Conservation (phyloP, 2,797 vertebrate genomes). For the Clamator glandarius region DNA sequence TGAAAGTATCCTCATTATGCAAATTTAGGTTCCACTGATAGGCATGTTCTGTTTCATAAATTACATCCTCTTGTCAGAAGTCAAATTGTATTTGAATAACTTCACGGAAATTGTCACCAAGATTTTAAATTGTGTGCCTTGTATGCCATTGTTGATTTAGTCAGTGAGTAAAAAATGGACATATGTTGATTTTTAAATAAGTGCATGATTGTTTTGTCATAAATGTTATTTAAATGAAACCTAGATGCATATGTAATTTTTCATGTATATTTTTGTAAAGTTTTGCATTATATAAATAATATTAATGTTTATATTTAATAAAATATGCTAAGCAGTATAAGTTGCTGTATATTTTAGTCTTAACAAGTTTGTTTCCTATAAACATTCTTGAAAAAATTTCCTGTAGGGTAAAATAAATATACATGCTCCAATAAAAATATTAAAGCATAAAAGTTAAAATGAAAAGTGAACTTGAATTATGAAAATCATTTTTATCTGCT, state of each 20-base stretch:
- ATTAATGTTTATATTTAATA: slow-evolving; percentile 88
- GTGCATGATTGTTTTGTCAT: slow-evolving; percentile 89
- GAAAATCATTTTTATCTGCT: slow-evolving; percentile 77
- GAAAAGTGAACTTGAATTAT: slow-evolving; percentile 82
- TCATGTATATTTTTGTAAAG: slow-evolving; percentile 85
- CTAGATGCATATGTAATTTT: slow-evolving; percentile 81
- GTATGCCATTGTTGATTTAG: slow-evolving; percentile 89
- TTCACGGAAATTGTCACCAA: slow-evolving; percentile 92
- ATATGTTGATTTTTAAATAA: slow-evolving; percentile 86
- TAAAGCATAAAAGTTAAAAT: slow-evolving; percentile 83
- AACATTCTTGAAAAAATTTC: slow-evolving; percentile 83
- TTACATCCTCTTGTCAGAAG: slow-evolving; percentile 95
- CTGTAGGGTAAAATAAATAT: slow-evolving; percentile 94
- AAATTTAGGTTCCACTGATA: slow-evolving; percentile 89
- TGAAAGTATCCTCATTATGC: slow-evolving; percentile 95
- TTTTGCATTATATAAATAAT: slow-evolving; percentile 85
- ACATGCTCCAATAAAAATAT: slow-evolving; percentile 87
- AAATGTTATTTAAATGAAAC: slow-evolving; percentile 92
- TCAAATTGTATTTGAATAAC: slow-evolving; percentile 97
- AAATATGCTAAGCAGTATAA: slow-evolving; percentile 90
- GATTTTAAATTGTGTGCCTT: slow-evolving; percentile 89
- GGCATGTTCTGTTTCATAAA: slow-evolving; percentile 95
- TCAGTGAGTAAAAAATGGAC: slow-evolving; percentile 87
- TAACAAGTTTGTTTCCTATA: slow-evolving; percentile 83
- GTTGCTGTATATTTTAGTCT: slow-evolving; percentile 92